Evolutionary conservation across 2,888 invertebrate species (phyloP).

Genomic region (Lasioglossum oenotherae): DNA sequence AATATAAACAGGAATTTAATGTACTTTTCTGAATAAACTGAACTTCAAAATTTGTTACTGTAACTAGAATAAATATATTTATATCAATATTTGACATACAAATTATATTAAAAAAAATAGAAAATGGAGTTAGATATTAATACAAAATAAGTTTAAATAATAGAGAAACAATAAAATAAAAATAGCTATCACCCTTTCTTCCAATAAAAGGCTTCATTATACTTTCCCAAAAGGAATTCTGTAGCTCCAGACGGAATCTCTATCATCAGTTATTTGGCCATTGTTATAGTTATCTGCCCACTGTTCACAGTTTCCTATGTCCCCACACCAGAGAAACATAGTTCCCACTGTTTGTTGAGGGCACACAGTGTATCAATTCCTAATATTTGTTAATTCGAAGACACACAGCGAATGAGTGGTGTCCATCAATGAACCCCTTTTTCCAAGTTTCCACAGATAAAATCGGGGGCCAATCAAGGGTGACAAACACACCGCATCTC

Average conservation of each 20-base stretch:
- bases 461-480: background rate
- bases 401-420: conserved; percentile 30
- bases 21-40: background rate
- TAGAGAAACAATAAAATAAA: background rate
- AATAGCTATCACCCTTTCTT: background rate
- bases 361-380: conserved; percentile 16
- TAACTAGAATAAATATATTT: background rate
- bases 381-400: conserved; percentile 45
- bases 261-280: conserved; percentile 9
- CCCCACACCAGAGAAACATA: background rate
- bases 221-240: background rate
- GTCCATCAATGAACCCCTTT: conserved; percentile 20
- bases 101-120: background rate
- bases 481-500: background rate
- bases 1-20: background rate
- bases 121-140: background rate
- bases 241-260: background rate
- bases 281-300: conserved; percentile 26
- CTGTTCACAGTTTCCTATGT: conserved; percentile 17
- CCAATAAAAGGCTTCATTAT: background rate
- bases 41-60: background rate
- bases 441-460: background rate
- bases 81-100: background rate
- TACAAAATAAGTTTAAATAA: background rate
- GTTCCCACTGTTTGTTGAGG: conserved; percentile 19